Evolutionary conservation across 2,113 vertebrate species (phyloP), one percentile per base, ranked within the genome.

Genomic region (Gadus chalcogrammus): DNA sequence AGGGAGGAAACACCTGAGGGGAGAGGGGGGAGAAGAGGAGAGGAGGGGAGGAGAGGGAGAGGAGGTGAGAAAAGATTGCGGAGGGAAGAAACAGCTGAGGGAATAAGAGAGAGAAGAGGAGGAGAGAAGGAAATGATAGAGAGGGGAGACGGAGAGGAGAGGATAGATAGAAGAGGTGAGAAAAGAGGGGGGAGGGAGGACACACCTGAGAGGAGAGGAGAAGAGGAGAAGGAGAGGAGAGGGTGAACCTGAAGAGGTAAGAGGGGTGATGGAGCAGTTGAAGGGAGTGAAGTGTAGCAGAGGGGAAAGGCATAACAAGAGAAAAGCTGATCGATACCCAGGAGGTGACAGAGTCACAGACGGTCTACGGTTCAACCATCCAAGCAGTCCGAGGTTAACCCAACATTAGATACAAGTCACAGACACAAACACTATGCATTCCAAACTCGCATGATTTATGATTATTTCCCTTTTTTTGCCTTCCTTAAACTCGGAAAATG

Each of bases 401-500:
- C 56, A 59, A 59, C 15, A 17, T 59, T 59, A 6, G 5, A 61
- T 13, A 24, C 13, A 69, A 56, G 0, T 18, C 59, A 27, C 56
- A 61, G 28, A 69, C 69, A 67, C 66, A 56, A 22, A 58, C 20
- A 38, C n/a, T 55, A 64, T 72, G 71, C 24, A 12, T 81, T 20
- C 71, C 2, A 64, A 72, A 71, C 80, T 69, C 69, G 68, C 17
- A 69, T 58, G 79, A 81, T 80, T 82, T 67, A 70, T 31, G 18
- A 31, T 42, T 60, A 77, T 83, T 82, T 78, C 79, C 82, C 69
- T 68, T 69, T 80, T 83, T 84, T 73, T 77, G 1, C 35, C 71
- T 80, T 22, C 65, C 56, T 78, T 79, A 79, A 85, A 79, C 81
- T 75, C 74, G 83, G 85, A 83, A 84, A 87, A 85, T 55, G 79